Base-by-base conservation (phyloP, 35 echinoderm and acorn worm species). In the Lytechinus variegatus region DNA sequence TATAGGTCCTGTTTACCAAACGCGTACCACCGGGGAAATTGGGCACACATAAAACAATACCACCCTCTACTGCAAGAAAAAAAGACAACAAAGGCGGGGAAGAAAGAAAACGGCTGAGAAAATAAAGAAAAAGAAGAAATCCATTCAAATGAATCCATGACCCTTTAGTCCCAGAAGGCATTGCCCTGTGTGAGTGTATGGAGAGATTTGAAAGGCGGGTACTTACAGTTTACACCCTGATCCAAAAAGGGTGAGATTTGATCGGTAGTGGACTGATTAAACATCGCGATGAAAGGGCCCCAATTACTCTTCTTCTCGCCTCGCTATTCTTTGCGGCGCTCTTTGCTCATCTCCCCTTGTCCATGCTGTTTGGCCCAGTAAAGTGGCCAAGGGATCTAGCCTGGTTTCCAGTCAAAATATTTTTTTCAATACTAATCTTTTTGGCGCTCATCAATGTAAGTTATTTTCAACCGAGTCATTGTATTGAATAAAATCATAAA, bases 241-340 rank as follows among this genome's bases (percentile, higher is more conserved):
- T 24, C 66, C 88, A 90, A 90, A 54, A 90, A 90, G 28, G 88
- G 88, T 44, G 88, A 90, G 88, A 90, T 90, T 90, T 90, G 88
- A 90, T 90, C 88, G 52, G 28, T 54, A 9, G 88, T 13, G 88
- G 13, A 90, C 88, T 90, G 88, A 90, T 90, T 90, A 44, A 90
- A 90, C 88, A 90, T 90, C 88, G 88, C 88, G 88, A 90, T 90
- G 88, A 90, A 90, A 90, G 88, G 88, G 52, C 14, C 88, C 88
- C 88, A 90, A 90, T 90, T 90, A 90, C 88, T 90, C 88, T 90
- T 52, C 27, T 90, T 54, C 88, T 10, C 29, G 88, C 52, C 88
- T 54, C 27, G 88, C 88, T 9, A 54, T 90, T 90, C 88, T 79
- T 44, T 5, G 66, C 19, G 66, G 66, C 66, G n/a, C 24, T 79